Evolutionary conservation across 2,113 vertebrate species (phyloP).

Genomic region (Polypterus senegalus): DNA sequence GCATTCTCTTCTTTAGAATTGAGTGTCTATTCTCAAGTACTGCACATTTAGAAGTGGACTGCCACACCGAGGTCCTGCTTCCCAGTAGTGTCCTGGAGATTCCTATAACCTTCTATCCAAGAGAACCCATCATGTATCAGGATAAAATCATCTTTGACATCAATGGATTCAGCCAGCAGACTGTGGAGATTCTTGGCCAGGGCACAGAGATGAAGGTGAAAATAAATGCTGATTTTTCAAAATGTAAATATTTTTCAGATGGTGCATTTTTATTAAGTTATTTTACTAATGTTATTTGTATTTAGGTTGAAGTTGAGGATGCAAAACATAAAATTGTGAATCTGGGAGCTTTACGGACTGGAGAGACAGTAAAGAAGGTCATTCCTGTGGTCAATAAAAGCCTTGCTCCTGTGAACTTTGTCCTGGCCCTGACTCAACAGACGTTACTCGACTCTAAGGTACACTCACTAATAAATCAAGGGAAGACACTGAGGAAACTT

Average conservation of each 20-base stretch:
- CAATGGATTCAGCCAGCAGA: conserved; percentile 47
- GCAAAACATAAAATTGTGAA: conserved; percentile 51
- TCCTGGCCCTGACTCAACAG: conserved; percentile 29
- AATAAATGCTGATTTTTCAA: not conserved
- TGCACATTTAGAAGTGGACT: conserved; percentile 45
- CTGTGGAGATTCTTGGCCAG: conserved; percentile 59
- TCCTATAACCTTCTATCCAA: conserved; percentile 63
- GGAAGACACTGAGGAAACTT: no score
- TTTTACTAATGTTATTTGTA: not conserved
- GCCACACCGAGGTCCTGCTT: conserved; percentile 35
- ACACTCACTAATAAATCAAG: not conserved
- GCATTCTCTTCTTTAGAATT: conserved; percentile 41
- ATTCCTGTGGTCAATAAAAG: conserved; percentile 64
- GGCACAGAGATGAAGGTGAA: conserved; percentile 72
- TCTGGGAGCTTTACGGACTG: conserved; percentile 54
- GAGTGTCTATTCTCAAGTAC: conserved; percentile 57
- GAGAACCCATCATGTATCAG: conserved; percentile 45
- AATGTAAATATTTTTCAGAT: not conserved
- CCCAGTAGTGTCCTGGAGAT: conserved; percentile 51
- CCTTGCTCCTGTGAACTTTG: conserved; percentile 41
- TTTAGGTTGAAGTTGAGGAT: conserved; percentile 59
- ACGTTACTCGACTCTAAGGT: conserved; percentile 57
- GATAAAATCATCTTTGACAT: conserved; percentile 64
- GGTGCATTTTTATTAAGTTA: not conserved
- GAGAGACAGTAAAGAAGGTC: conserved; percentile 47